phyloP scores from a whole-genome alignment of 2,888 invertebrate species.

The Agonopterix subpropinquella region DNA sequence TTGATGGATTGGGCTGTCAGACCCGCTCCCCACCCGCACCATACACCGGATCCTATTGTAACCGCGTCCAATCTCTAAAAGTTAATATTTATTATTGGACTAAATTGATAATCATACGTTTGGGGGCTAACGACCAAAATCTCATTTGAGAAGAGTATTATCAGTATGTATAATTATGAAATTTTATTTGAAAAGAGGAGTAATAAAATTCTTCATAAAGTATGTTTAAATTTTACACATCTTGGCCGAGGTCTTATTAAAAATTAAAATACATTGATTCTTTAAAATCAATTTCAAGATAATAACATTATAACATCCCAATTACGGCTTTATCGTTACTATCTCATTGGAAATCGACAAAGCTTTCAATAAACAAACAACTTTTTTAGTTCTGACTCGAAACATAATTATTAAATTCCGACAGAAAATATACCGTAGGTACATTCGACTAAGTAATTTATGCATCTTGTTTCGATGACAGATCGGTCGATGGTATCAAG shows the following conservation, averaged over 20 bases:
- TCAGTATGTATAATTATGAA: slow-evolving; percentile 23
- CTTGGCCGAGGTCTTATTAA: not conserved
- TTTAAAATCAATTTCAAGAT: not conserved
- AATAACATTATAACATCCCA: not conserved
- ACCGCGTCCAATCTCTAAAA: slow-evolving; percentile 44
- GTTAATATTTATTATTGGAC: slow-evolving; percentile 46
- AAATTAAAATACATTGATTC: slow-evolving; percentile 1
- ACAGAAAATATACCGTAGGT: slow-evolving; percentile 9
- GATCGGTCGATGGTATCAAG: slow-evolving; percentile 27
- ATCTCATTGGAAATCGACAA: too few species aligned
- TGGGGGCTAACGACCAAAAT: slow-evolving; percentile 30
- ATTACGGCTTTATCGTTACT: too few species aligned
- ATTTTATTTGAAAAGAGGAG: slow-evolving; percentile 1
- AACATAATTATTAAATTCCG: too few species aligned
- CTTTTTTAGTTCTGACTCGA: too few species aligned
- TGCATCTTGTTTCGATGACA: slow-evolving; percentile 24
- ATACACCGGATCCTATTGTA: slow-evolving; percentile 36
- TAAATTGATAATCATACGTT: slow-evolving; percentile 47
- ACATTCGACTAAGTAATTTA: slow-evolving; percentile 14
- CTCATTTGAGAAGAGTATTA: slow-evolving; percentile 25
- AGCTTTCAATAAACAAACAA: too few species aligned
- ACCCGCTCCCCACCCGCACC: slow-evolving; percentile 5
- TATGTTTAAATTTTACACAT: not conserved
- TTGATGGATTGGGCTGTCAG: slow-evolving; percentile 55
- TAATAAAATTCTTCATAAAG: slow-evolving; percentile 7